Base-by-base conservation (phyloP, 2,888 invertebrate genomes). In the Cistogaster globosa region DNA sequence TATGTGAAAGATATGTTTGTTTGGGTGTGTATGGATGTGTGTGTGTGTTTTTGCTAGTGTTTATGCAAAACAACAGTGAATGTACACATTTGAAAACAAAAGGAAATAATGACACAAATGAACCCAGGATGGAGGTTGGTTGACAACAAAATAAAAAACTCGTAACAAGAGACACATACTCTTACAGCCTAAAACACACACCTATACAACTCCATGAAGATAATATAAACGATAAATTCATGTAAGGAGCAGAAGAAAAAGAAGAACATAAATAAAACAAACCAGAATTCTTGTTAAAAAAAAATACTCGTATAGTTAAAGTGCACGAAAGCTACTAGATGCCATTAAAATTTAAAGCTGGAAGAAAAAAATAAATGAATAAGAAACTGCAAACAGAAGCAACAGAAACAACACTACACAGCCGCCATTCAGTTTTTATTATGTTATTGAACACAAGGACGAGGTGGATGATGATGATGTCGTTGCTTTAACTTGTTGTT, bases 101-200 rank as follows among this genome's bases (percentile, higher is more conserved):
- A 71, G 82, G 60, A 85, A 79, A 82, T 75, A 85, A 75, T 82
- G 78, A 82, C 71, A 82, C 74, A 78, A 85, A 74, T 82, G 78
- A 75, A 78, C 82, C 78, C 71, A 85, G 82, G 45, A 85, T 78
- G 68, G 53, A 85, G 81, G 68, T 71, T 79, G 75, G 74, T 48
- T 85, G 75, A 58, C 76, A 48, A 36, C 74, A 69, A 69, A 71
- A 69, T 65, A 76, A 60, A 67, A 63, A 65, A 78, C 55, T 69
- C 57, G 67, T 65, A 62, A 55, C 51, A 75, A 84, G 22, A 45
- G 51, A 55, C 60, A 51, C 45, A 67, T 9, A 36, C 32, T 26
- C 22, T 42, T 16, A 69, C 55, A 74, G 6, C 12, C 26, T 12
- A 7, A 32, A 32, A 32, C 32, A 32, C 2, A 32, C 32, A 32